These are phyloP conservation scores for Masnerella sp. DNA, from an alignment of 2,888 invertebrate genomes.

Conservation along the genomic window DNA sequence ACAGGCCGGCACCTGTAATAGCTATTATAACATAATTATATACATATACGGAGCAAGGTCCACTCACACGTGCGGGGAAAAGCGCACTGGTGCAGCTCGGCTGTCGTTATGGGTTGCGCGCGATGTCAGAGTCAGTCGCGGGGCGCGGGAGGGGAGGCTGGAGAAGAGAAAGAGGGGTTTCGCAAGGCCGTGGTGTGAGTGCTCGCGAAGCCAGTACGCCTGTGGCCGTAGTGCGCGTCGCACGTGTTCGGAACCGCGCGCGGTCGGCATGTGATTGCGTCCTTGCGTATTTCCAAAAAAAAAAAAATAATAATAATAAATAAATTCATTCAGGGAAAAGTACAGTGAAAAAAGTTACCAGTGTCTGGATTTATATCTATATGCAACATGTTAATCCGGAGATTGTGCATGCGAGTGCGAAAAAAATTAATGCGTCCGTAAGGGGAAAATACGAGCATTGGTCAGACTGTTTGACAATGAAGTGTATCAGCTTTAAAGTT, in stretches of 20 bases:
- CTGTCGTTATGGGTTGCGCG: constrained; percentile 43
- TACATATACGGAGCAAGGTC: constrained; percentile 50
- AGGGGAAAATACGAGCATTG: background rate
- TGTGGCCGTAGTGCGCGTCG: constrained; percentile 30
- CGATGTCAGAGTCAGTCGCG: constrained; percentile 53
- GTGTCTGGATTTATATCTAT: no score
- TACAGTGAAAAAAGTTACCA: no score
- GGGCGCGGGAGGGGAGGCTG: background rate
- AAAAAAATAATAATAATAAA: no score
- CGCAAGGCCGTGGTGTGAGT: constrained; percentile 22
- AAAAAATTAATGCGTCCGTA: no score
- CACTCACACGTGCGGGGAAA: constrained; percentile 39
- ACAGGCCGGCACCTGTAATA: constrained; percentile 71
- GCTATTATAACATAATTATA: constrained; percentile 72
- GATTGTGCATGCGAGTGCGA: no score
- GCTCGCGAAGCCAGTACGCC: constrained; percentile 43
- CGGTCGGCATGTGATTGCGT: constrained; percentile 36
- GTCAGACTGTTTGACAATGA: constrained; percentile 25
- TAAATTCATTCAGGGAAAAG: no score
- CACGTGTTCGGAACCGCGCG: background rate
- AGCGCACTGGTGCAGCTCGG: constrained; percentile 38
- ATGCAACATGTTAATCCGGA: no score
- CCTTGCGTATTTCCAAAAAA: no score
- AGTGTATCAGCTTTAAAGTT: constrained; percentile 54
- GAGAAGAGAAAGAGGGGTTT: no score